Base-by-base conservation (phyloP, 2,888 invertebrate species). In the Deroplatys truncata region DNA sequence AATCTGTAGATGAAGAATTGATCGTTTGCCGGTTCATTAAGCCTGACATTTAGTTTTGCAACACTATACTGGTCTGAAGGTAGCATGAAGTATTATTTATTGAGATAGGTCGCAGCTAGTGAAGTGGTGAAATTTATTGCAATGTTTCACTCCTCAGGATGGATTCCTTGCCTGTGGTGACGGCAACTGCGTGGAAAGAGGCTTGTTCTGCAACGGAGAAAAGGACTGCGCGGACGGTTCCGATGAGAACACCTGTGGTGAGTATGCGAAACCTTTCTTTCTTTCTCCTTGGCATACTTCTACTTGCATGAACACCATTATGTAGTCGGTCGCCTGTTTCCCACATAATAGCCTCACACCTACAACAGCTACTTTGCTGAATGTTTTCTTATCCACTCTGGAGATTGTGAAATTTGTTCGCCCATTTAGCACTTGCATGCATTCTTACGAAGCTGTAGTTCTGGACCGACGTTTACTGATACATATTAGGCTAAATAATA, bases 181-280 rank as follows among this genome's bases (percentile, higher is more conserved):
- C 93, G 95, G 97, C 90, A 96, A 95, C 92, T 98, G 98, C 93
- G 97, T 98, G 92, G 98, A 98, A 93, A 95, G 98, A 89, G 98
- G 98, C 25, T 96, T 98, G 88, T 98, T 98, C 96, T 98, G 98
- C 94, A 98, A 98, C 94, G 98, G 98, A 88, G 98, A 98, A 93
- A 97, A 97, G 93, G 98, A 98, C 93, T 98, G 98, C 92, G 93
- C 95, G 2, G 98, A 98, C 92, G 98, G 98, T 88, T 98, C 98
- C 49, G 98, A 98, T 92, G 98, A 98, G 94, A 98, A 98, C 93
- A 96, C 96, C 93, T 98, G 98, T 93, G 98, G 98, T 98, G 93
- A 96, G 97, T 95, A 89, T 49, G 72, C 56, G 56, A 72, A 72
- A 20, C 20, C 56, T 7, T 20, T 72, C 25, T 20, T 72, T 72